Evolutionary conservation across 2,113 vertebrate genomes (phyloP), one percentile per base, ranked within the genome.

Genomic region (Rhinichthys klamathensis): DNA sequence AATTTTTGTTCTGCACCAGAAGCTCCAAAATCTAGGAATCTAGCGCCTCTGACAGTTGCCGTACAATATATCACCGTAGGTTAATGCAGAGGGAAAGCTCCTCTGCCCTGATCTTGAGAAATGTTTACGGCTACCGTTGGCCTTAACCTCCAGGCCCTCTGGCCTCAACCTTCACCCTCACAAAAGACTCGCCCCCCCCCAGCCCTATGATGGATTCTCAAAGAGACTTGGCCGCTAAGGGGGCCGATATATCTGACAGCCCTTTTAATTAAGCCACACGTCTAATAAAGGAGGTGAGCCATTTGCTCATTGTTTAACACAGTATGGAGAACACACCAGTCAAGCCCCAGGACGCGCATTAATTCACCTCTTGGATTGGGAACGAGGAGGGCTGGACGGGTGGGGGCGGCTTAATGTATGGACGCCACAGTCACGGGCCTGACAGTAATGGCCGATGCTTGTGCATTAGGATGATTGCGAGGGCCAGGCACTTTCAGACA

Each of bases 381-480:
- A 91, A 89, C 90, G 91, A 88, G 85, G 83, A 88, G 88, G 89
- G 84, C 88, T 82, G 82, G 86, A 89, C 80, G 86, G 87, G 91
- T 91, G 82, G 76, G 65, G 67, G 80, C 69, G 90, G 87, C 92
- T 91, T 83, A 89, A 87, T 89, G 88, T 87, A 86, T 86, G 88
- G 85, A 87, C 76, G 82, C 73, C 82, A 70, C 11, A 27, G 70
- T 61, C 72, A 75, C 46, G 23, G 63, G 83, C 27, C 81, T 89
- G 88, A 89, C 96, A 95, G 95, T 92, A 93, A 95, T 96, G 96
- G 96, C 95, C 95, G 95, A 96, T 96, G 92, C 92, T 89, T 44
- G 89, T 92, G 92, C 96, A 96, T 97, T 95, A 95, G 89, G 94
- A 94, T 94, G 96, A 96, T 95, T 96, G 95, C 95, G 92, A 87